Percentiles rank a stretch among this genome's conserved stretches.
phyloP scores from a whole-genome alignment of 2,113 vertebrate genomes.

The Capricornis sumatraensis region DNA sequence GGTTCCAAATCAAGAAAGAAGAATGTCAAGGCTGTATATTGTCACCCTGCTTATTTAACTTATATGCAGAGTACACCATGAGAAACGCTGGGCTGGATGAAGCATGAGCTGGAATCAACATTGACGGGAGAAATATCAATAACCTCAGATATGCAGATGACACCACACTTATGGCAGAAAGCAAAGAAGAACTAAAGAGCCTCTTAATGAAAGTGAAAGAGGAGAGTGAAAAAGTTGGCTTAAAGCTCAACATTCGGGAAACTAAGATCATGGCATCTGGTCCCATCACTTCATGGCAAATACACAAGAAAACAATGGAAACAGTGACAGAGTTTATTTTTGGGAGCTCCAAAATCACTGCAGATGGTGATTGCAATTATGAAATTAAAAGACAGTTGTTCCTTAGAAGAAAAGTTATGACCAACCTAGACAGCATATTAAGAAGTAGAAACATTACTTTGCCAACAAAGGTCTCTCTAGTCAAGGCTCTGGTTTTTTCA shows the following conservation, averaged over 20 bases:
- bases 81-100: background rate
- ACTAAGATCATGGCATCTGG: background rate
- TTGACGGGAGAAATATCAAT: background rate
- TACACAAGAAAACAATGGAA: background rate
- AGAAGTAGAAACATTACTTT: background rate
- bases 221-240: background rate
- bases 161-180: background rate
- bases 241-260: background rate
- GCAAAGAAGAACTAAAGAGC: background rate
- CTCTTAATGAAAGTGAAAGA: background rate
- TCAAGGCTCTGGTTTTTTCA: background rate
- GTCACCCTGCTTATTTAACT: background rate
- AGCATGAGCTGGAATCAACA: background rate
- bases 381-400: background rate
- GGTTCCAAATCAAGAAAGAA: background rate
- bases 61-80: background rate
- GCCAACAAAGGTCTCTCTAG: background rate
- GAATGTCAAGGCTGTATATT: background rate
- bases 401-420: background rate
- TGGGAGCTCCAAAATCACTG: background rate
- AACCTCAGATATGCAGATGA: background rate
- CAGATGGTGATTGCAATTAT: background rate
- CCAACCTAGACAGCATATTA: background rate
- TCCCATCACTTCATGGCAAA: background rate
- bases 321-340: background rate